These are phyloP conservation scores for Listronotus oregonensis DNA, from an alignment of 1,140 invertebrate species.

Conservation along the genomic window DNA sequence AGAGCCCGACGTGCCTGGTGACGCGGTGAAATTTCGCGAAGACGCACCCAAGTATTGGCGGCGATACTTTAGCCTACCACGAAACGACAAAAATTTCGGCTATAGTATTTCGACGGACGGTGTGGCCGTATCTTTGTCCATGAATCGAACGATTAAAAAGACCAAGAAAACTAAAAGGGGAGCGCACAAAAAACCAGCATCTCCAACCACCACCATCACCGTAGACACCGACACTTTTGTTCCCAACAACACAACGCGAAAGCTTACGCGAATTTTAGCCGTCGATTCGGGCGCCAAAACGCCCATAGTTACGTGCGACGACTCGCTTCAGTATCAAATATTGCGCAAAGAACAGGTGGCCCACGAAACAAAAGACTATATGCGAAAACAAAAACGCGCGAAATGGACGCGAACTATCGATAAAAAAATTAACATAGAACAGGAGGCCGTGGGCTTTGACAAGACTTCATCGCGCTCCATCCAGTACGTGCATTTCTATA, in stretches of 20 bases:
- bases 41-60: conserved; percentile 3
- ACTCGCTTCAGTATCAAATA: no score
- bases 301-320: conserved; percentile 1
- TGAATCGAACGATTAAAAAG: neutral
- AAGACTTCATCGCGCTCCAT: no score
- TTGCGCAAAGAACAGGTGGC: no score
- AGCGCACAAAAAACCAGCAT: neutral
- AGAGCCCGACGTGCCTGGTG: no score
- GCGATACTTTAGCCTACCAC: conserved; percentile 1
- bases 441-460: no score
- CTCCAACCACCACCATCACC: conserved; percentile 1
- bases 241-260: neutral
- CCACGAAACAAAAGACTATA: no score
- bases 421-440: no score
- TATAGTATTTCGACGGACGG: neutral
- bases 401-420: no score
- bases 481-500: no score
- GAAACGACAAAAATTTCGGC: conserved; percentile 3
- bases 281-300: neutral
- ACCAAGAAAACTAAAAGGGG: neutral
- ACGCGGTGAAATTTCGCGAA: conserved; percentile 3
- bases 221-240: conserved; percentile 1
- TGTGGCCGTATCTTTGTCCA: conserved; percentile 1
- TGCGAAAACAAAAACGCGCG: no score
- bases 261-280: conserved; percentile 1